Base-by-base conservation (phyloP, 2,113 vertebrate species). In the human region DNA sequence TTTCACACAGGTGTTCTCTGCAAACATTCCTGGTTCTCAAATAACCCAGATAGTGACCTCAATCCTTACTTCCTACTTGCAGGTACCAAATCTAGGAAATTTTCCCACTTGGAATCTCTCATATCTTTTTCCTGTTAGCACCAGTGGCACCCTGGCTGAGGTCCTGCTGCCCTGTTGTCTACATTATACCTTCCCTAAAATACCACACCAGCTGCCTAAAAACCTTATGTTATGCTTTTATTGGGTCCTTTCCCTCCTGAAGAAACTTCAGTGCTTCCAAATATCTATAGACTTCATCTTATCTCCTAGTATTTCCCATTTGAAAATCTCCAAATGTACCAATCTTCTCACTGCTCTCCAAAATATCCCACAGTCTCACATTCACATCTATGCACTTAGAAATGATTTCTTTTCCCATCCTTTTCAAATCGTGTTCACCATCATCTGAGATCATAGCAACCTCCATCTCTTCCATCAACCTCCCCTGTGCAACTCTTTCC, bases 211-310 rank as follows among this genome's bases (percentile, higher is more conserved):
- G 30, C 4, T 27, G 17, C 48, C 17, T 43, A 83, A 52, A 91
- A 91, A 89, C 22, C 38, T 81, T 55, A 52, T 38, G n/a, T 43
- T 73, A 73, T 89, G 55, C 35, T 90, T 93, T 73, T 57, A 86
- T 32, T 64, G 43, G 12, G 70, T 89, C 57, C 23, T 72, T 72
- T 20, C 25, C 18, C 52, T 80, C 40, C 18, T 64, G 17, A 64
- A 79, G 70, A 93, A 90, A 93, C 30, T 68, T 91, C 23, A 72
- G 20, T 86, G 35, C 40, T 90, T 80, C 73, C 81, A 90, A 81
- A n/a, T 48, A 66, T 68, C 45, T 81, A 38, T 1, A 68, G 6
- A 66, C 32, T 72, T 92, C 22, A 83, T 30, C 83, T 81, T 83
- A 76, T 16, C 27, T 83, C 38, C 23, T 78, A 52, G 61, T 72